A percentile compares a stretch with the other conserved stretches of the same genome.
These are phyloP conservation scores for Daboia siamensis DNA, from an alignment of 2,113 vertebrate species.

Conservation along the genomic window DNA sequence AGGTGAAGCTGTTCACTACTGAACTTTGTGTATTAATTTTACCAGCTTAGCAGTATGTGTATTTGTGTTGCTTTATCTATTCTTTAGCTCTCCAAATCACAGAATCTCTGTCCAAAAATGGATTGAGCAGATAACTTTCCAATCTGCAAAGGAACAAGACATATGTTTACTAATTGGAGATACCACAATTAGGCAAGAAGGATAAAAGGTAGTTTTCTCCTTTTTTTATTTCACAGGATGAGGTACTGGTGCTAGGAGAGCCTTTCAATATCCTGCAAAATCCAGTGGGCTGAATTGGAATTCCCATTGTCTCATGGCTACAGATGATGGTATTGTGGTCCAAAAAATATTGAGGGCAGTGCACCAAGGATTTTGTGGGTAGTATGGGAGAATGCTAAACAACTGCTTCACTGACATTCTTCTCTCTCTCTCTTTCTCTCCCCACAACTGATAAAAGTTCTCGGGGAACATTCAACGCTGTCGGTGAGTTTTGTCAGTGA, in stretches of 20 bases:
- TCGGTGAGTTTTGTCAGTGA: conserved; percentile 69
- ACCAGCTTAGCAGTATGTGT: background rate
- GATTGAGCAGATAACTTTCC: background rate
- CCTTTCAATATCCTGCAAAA: background rate
- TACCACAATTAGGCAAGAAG: background rate
- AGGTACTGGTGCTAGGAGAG: background rate
- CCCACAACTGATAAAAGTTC: conserved; percentile 39
- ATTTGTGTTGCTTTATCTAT: background rate
- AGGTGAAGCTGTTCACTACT: background rate
- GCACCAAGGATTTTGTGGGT: background rate
- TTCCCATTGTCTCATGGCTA: background rate
- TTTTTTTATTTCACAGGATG: background rate
- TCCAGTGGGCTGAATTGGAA: background rate
- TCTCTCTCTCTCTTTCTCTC: background rate
- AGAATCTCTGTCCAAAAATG: background rate
- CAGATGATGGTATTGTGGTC: background rate
- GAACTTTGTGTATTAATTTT: background rate
- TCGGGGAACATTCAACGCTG: conserved; percentile 72
- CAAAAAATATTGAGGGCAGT: background rate
- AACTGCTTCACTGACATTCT: background rate
- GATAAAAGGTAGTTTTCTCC: background rate
- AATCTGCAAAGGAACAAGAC: background rate
- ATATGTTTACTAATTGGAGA: background rate
- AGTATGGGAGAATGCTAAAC: background rate
- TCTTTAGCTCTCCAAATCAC: background rate